Evolutionary conservation across 2,888 invertebrate genomes (phyloP).

Genomic region (Dysmachus trigonus): DNA sequence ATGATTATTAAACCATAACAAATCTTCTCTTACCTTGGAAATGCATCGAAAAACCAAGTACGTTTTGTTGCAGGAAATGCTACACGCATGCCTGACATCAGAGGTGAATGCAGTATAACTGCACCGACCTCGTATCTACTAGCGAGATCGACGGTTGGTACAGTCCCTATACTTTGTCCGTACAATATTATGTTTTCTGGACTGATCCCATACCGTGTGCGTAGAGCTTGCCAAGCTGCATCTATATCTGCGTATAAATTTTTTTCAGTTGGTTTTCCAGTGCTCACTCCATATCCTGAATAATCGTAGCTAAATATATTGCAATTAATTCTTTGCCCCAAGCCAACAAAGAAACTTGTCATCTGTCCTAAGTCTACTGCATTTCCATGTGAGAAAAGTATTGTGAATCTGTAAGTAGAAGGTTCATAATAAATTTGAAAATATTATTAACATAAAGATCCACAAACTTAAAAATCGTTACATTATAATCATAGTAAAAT

Average conservation of each 20-base stretch:
- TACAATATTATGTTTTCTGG: slow-evolving; percentile 94
- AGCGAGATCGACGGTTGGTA: slow-evolving; percentile 93
- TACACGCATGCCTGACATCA: slow-evolving; percentile 96
- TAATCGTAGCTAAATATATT: slow-evolving; percentile 94
- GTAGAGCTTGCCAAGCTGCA: slow-evolving; percentile 88
- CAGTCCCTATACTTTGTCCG: slow-evolving; percentile 96
- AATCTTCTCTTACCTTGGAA: slow-evolving; percentile 80
- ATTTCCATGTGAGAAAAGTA: slow-evolving; percentile 94
- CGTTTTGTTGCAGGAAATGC: slow-evolving; percentile 93
- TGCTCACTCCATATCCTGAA: slow-evolving; percentile 89
- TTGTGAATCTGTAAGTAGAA: slow-evolving; percentile 73
- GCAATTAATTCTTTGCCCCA: slow-evolving; percentile 91
- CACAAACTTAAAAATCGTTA: no score
- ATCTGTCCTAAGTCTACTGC: slow-evolving; percentile 96
- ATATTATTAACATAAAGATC: no score
- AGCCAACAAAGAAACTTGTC: slow-evolving; percentile 92
- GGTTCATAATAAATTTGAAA: neutral
- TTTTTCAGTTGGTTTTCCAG: slow-evolving; percentile 94
- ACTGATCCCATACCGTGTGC: slow-evolving; percentile 81
- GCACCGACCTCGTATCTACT: slow-evolving; percentile 88
- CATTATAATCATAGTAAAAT: no score
- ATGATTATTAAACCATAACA: neutral
- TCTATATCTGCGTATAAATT: slow-evolving; percentile 95
- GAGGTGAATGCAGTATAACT: slow-evolving; percentile 91
- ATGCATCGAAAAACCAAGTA: slow-evolving; percentile 97